Percentiles rank a stretch among this genome's conserved stretches.
Conservation (phyloP, 2,797 vertebrate genomes). For the Danio aesculapii region DNA sequence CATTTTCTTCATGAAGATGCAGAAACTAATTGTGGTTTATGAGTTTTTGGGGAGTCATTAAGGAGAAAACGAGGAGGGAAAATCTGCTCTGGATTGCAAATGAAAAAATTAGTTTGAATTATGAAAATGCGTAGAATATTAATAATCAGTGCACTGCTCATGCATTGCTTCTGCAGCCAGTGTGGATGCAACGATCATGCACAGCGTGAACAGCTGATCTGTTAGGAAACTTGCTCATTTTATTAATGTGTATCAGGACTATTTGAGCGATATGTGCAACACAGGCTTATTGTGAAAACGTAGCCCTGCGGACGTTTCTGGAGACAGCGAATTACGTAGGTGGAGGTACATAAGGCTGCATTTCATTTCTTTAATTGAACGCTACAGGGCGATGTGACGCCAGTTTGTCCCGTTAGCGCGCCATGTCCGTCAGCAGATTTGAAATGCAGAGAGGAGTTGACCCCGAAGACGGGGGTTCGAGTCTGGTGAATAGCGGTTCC, state of each 20-base stretch:
- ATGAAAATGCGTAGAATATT: neutral
- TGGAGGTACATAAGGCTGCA: too few relatives aligned
- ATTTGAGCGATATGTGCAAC: neutral
- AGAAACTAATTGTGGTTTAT: neutral
- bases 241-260: neutral
- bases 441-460: too few relatives aligned
- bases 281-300: too few relatives aligned
- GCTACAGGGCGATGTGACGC: too few relatives aligned
- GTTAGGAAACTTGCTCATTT: neutral
- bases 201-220: neutral
- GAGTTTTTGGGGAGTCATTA: neutral
- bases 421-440: too few relatives aligned
- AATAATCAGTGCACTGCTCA: neutral
- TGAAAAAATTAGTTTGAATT: too few relatives aligned
- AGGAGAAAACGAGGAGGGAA: neutral
- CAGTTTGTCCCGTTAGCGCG: too few relatives aligned
- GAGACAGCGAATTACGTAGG: too few relatives aligned
- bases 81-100: neutral
- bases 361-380: too few relatives aligned
- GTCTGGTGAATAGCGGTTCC: too few relatives aligned
- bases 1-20: neutral
- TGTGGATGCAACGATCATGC: conserved; percentile 19
- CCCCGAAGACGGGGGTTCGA: too few relatives aligned
- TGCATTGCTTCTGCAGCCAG: conserved; percentile 26
- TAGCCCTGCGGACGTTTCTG: too few relatives aligned